Conservation (phyloP, 2,113 vertebrate species). For the Accipiter cooperii region DNA sequence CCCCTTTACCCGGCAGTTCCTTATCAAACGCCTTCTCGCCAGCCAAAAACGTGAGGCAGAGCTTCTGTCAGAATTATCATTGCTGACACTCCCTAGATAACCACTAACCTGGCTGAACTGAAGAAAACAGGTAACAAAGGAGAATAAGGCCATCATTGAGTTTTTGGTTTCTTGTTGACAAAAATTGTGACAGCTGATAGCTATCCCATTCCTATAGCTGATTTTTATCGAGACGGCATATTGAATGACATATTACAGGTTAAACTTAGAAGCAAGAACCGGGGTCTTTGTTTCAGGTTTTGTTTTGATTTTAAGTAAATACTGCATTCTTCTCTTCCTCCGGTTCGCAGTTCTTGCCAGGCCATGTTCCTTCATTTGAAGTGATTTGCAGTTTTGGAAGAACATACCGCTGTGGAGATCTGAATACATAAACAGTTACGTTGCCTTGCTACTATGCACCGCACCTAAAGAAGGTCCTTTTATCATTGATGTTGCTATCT, state of each 20-base stretch:
- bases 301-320: background rate
- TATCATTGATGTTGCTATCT: background rate
- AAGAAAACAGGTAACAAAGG: background rate
- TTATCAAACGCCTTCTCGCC: background rate
- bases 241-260: background rate
- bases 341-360: background rate
- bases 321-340: background rate
- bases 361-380: background rate
- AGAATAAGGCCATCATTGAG: background rate
- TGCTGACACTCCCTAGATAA: background rate
- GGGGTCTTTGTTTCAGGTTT: background rate
- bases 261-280: background rate
- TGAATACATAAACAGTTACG: background rate
- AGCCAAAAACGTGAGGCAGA: background rate
- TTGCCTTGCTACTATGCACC: background rate
- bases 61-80: background rate
- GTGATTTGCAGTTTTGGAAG: background rate
- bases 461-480: background rate
- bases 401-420: background rate
- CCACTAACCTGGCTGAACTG: background rate
- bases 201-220: background rate
- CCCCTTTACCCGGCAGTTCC: background rate
- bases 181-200: background rate
- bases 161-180: background rate
- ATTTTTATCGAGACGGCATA: background rate